Base-by-base conservation (phyloP, 1,140 invertebrate species). In the Ooceraea biroi region DNA sequence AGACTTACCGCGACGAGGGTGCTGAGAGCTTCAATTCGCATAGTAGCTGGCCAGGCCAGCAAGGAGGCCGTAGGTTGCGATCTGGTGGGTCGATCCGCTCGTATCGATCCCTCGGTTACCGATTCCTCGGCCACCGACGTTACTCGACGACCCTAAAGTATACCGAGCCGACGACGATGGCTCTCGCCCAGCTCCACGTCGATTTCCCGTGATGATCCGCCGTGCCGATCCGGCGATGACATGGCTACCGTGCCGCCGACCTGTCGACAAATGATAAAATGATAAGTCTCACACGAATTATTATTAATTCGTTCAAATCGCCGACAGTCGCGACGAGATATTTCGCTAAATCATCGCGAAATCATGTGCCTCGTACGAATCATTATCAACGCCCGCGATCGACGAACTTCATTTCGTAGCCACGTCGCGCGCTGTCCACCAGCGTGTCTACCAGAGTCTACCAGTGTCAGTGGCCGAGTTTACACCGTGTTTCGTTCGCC, bases 21-120 rank as follows among this genome's bases (percentile, higher is more conserved):
- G 88, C 91, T 90, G 91, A 93, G 92, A 94, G 92, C 94, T 94
- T 92, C 93, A 94, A 94, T 94, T 94, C 92, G 93, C 94, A 94
- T 94, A 94, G 93, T 94, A 94, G 94, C 93, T 94, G 93, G 93
- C 93, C 94, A 91, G 93, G 93, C 93, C 94, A 94, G 93, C 93
- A 88, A 88, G 78, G 90, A 94, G 93, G 94, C 93, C 93, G 92
- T 92, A 89, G 82, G 69, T 93, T 90, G 71, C 76, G 91, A 91
- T 89, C 90, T 88, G 82, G 72, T 89, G 91, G 91, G 91, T 89
- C 90, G 92, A 92, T 90, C 83, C 77, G 76, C 65, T 82, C 84
- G 82, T 88, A 90, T 90, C 91, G 92, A 92, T 93, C 90, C 91
- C 76, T 83, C 68, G 58, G n/a, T 46, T 48, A 60, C 57, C 80